These are phyloP conservation scores for Micromys minutus DNA, from an alignment of 2,113 vertebrate genomes.

Conservation along the genomic window DNA sequence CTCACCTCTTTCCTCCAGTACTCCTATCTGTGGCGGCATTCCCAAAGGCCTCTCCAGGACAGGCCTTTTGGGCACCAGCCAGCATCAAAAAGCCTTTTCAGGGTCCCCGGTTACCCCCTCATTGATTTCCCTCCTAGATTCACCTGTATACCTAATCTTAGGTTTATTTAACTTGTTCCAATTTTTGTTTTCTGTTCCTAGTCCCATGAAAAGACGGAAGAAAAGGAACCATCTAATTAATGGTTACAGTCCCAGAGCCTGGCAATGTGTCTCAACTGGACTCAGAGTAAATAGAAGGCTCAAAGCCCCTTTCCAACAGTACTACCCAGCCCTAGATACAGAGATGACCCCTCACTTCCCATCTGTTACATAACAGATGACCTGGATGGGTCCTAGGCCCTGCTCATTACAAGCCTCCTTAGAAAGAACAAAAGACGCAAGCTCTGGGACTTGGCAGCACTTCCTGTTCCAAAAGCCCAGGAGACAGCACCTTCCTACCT, in stretches of 20 bases:
- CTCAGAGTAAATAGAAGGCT: conserved; percentile 9
- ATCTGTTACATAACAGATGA: no score
- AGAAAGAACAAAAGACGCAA: conserved; percentile 38
- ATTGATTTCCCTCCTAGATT: not conserved
- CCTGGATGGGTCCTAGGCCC: no score
- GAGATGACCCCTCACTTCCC: not conserved
- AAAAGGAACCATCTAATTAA: not conserved
- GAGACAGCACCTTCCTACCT: conserved; percentile 11
- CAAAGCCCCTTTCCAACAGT: not conserved
- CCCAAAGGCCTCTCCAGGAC: not conserved
- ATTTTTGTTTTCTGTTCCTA: not conserved
- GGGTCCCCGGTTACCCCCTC: not conserved
- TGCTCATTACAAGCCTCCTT: not conserved
- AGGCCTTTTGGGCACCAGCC: not conserved
- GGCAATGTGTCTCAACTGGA: conserved; percentile 8
- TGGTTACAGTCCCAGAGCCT: not conserved
- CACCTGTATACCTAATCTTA: not conserved
- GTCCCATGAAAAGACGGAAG: not conserved
- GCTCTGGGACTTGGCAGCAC: not conserved
- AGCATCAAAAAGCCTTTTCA: not conserved
- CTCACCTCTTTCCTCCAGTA: not conserved
- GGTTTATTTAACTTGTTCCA: conserved; percentile 9
- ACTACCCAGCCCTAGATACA: not conserved
- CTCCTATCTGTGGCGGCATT: not conserved
- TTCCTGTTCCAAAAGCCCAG: conserved; percentile 4